phyloP scores from a whole-genome alignment of 2,888 invertebrate species.

The Onchidella celtica region DNA sequence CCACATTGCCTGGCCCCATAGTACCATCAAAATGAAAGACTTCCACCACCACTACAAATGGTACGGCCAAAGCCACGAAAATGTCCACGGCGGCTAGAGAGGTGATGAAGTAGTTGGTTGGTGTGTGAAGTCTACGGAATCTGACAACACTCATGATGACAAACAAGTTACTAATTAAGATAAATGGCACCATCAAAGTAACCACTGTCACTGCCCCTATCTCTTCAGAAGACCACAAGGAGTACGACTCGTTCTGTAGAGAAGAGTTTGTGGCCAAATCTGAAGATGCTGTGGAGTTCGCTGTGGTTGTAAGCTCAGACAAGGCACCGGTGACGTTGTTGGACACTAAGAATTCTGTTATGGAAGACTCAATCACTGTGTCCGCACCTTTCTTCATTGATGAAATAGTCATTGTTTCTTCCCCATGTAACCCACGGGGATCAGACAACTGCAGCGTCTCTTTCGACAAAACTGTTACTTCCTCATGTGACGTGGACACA shows the following conservation, averaged over 20 bases:
- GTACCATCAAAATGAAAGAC: slow-evolving; percentile 79
- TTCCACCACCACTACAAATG: slow-evolving; percentile 83
- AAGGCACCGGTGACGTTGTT: neutral
- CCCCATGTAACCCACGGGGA: no score
- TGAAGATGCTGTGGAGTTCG: neutral
- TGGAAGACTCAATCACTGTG: neutral
- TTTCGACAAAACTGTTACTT: neutral
- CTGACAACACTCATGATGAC: slow-evolving; percentile 84
- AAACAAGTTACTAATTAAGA: slow-evolving; percentile 84
- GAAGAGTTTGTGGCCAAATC: neutral
- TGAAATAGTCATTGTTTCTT: neutral
- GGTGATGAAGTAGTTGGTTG: slow-evolving; percentile 84
- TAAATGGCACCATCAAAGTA: slow-evolving; percentile 80
- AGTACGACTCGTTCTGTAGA: neutral
- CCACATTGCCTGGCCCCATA: slow-evolving; percentile 56
- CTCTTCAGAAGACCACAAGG: slow-evolving; percentile 52
- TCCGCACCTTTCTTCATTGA: neutral
- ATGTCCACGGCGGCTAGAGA: slow-evolving; percentile 84
- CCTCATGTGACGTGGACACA: neutral
- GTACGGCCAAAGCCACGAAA: slow-evolving; percentile 84
- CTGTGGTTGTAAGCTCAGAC: no score
- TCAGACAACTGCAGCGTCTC: neutral
- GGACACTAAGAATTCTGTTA: neutral
- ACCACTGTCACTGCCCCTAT: slow-evolving; percentile 55
- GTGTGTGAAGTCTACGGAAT: slow-evolving; percentile 84